Evolutionary conservation across 2,888 invertebrate species (phyloP).

Genomic region (Dione vanillae): DNA sequence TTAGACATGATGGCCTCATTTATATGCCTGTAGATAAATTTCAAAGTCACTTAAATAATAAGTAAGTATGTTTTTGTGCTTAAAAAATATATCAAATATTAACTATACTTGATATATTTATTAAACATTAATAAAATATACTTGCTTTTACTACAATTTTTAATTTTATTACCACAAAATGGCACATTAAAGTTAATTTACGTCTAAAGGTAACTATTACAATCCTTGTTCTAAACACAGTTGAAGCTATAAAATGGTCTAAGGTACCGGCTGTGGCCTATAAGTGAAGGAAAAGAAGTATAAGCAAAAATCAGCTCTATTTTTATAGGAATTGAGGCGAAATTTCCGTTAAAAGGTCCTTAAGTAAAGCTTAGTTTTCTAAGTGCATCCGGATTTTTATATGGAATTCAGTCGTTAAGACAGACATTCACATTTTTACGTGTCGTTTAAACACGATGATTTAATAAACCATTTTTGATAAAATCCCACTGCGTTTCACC

Average conservation of each 20-base stretch:
- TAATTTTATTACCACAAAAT: not conserved
- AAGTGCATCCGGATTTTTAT: slow-evolving; percentile 23
- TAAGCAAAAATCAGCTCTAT: not conserved
- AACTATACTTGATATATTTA: too few relatives aligned
- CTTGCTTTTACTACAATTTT: slow-evolving; percentile 1
- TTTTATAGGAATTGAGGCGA: fast-evolving
- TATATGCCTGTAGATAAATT: too few relatives aligned
- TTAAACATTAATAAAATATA: not conserved
- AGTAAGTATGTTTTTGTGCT: too few relatives aligned
- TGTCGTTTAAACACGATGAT: not conserved
- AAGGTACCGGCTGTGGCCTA: not conserved
- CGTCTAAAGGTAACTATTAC: slow-evolving; percentile 13
- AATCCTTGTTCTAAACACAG: not conserved
- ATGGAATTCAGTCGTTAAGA: not conserved
- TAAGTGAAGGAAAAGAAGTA: not conserved
- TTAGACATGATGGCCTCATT: too few relatives aligned
- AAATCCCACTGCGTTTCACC: too few relatives aligned
- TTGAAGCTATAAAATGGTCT: not conserved
- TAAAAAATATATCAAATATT: too few relatives aligned
- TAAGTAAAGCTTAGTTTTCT: not conserved
- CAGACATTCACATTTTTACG: not conserved
- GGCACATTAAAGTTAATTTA: not conserved
- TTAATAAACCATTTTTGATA: too few relatives aligned
- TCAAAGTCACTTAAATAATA: too few relatives aligned
- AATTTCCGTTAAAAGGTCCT: not conserved